These are phyloP conservation scores for Drosophila ezoana DNA, from an alignment of 2,888 invertebrate species.

Conservation along the genomic window DNA sequence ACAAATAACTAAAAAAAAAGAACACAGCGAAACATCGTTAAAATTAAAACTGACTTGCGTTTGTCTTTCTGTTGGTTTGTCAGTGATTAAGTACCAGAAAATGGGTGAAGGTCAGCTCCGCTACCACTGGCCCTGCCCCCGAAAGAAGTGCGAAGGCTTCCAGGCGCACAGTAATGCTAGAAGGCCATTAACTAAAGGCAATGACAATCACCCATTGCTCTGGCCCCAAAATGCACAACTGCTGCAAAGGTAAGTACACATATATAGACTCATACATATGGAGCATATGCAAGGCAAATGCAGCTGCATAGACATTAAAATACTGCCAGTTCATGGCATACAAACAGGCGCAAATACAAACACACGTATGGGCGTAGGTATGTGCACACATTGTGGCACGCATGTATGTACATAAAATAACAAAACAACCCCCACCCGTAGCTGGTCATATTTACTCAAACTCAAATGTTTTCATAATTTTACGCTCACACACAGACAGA, in stretches of 20 bases:
- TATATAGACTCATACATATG: constrained; percentile 2
- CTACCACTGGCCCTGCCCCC: constrained; percentile 16
- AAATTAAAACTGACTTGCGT: constrained; percentile 35
- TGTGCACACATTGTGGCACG: constrained; percentile 22
- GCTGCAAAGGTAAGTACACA: constrained; percentile 54
- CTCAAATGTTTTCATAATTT: constrained; percentile 74
- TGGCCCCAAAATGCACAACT: constrained; percentile 38
- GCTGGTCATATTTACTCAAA: constrained; percentile 63
- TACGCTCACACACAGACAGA: constrained; percentile 22
- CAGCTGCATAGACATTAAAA: constrained; percentile 9
- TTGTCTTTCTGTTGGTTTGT: constrained; percentile 63
- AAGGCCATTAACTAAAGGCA: constrained; percentile 66
- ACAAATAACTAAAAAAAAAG: not conserved
- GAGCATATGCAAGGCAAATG: not conserved
- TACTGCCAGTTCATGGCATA: constrained; percentile 16
- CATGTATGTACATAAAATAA: constrained; percentile 29
- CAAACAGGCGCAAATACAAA: constrained; percentile 27
- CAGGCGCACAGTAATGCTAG: constrained; percentile 23
- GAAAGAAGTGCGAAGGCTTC: constrained; percentile 29
- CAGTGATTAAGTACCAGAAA: constrained; percentile 62
- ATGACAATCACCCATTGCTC: constrained; percentile 11
- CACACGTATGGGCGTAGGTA: not conserved
- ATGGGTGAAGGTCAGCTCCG: constrained; percentile 79
- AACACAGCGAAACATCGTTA: not conserved
- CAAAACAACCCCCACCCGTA: constrained; percentile 54